Evolutionary conservation across 2,113 vertebrate genomes (phyloP).

Genomic region (Oostethus manadensis): DNA sequence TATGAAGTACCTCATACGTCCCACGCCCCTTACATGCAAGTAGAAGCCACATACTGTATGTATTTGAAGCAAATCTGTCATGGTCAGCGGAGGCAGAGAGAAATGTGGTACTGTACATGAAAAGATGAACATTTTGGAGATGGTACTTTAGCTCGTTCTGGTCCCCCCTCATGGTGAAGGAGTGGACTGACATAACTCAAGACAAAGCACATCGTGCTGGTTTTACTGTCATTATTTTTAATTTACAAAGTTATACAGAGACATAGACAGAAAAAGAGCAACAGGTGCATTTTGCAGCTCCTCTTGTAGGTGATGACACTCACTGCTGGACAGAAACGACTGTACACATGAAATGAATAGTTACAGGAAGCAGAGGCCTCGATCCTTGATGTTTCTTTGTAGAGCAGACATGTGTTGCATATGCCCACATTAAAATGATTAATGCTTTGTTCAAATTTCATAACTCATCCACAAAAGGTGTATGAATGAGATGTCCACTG

Average conservation of each 20-base stretch:
- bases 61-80: no score
- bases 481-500: slow-evolving; percentile 77
- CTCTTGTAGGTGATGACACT: slow-evolving; percentile 15
- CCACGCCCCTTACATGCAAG: no score
- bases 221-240: slow-evolving; percentile 50
- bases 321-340: slow-evolving; percentile 30
- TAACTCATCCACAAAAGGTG: slow-evolving; percentile 84
- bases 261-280: slow-evolving; percentile 24
- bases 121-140: background rate
- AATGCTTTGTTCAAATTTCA: slow-evolving; percentile 36
- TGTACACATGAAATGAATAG: slow-evolving; percentile 23
- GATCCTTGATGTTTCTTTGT: background rate
- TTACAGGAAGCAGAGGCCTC: slow-evolving; percentile 18
- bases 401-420: no score
- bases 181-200: slow-evolving; percentile 3
- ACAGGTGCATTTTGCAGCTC: slow-evolving; percentile 17
- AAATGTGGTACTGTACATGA: background rate
- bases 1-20: no score
- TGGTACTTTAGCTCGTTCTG: slow-evolving; percentile 6
- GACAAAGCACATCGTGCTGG: background rate
- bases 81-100: no score
- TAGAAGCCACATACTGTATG: no score
- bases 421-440: background rate
- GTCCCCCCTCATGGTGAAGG: slow-evolving; percentile 36
- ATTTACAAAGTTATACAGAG: slow-evolving; percentile 69